Base-by-base conservation (phyloP, 2,888 invertebrate genomes). In the Pocota personata region DNA sequence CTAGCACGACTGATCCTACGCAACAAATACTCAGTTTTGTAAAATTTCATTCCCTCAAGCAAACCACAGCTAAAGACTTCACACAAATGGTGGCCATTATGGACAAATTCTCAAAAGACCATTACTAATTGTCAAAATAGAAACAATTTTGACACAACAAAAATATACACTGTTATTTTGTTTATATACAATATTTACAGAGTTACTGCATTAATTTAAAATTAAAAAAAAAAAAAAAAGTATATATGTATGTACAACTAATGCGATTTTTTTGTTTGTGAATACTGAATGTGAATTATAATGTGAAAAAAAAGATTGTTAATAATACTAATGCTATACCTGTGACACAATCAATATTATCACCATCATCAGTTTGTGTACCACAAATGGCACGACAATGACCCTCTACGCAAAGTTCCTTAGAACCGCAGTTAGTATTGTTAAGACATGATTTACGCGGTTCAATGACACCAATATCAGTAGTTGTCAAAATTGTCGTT, bases 341-440 rank as follows among this genome's bases (percentile, higher is more conserved):
- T 92, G 92, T 89, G 87, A 90, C 88, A 89, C 91, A 91, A 88
- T 90, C 88, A 89, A 69, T 83, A 87, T 88, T 88, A 82, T 84
- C 84, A 84, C 76, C 82, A 76, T 87, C 88, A 52, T 88, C 84
- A 62, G 78, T 78, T 48, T 80, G 88, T 87, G 87, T 89, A 88
- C 77, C 89, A 88, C 89, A 89, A 87, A 87, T 91, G 91, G 91
- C 94, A 88, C 90, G 92, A 92, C 95, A 95, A 90, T 92, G 92
- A 89, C 93, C 93, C 90, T 93, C 92, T 88, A 93, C 92, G 92
- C 95, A 95, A 87, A 93, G 93, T 92, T 95, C 94, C 88, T 93
- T 93, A 88, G 93, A 91, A 88, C 93, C 93, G 91, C 95, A 95
- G 90, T 95, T 95, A 89, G 92, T 92, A 91, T 95, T 93, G 89